Evolutionary conservation across 2,888 invertebrate genomes (phyloP).

Genomic region (Glyphotaelius pellucidus): DNA sequence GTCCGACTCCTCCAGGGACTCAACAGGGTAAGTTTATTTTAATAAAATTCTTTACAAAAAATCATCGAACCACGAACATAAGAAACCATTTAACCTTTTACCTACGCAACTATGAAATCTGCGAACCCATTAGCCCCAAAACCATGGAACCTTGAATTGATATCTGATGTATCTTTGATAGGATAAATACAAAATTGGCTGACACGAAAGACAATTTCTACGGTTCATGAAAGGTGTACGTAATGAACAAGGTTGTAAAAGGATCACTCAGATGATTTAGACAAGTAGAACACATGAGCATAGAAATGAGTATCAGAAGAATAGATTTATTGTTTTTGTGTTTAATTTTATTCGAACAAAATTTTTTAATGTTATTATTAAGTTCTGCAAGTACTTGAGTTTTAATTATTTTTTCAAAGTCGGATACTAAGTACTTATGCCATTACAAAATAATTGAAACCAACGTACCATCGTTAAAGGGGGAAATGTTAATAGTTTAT

Average conservation of each 20-base stretch:
- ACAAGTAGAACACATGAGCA: neutral
- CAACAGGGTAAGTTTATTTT: slow-evolving; percentile 36
- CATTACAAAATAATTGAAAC: too few species aligned
- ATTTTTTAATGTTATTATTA: too few species aligned
- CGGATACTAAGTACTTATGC: too few species aligned
- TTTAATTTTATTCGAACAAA: too few species aligned
- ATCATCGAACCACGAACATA: neutral
- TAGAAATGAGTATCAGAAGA: neutral
- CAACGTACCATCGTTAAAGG: too few species aligned
- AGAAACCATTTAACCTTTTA: neutral
- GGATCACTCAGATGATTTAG: neutral
- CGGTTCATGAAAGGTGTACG: neutral
- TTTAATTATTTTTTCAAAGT: neutral
- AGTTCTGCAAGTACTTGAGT: too few species aligned
- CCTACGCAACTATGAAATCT: neutral
- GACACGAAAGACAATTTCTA: too few species aligned
- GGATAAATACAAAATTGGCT: neutral
- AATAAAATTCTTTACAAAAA: neutral
- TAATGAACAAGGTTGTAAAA: neutral
- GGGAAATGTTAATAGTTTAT: too few species aligned
- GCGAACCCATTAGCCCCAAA: too few species aligned
- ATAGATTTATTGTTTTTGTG: neutral
- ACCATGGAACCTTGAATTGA: too few species aligned
- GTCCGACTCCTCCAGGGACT: neutral
- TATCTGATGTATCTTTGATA: neutral